These are phyloP conservation scores for Neostethus bicornis DNA, from an alignment of 2,797 vertebrate species.

Conservation along the genomic window DNA sequence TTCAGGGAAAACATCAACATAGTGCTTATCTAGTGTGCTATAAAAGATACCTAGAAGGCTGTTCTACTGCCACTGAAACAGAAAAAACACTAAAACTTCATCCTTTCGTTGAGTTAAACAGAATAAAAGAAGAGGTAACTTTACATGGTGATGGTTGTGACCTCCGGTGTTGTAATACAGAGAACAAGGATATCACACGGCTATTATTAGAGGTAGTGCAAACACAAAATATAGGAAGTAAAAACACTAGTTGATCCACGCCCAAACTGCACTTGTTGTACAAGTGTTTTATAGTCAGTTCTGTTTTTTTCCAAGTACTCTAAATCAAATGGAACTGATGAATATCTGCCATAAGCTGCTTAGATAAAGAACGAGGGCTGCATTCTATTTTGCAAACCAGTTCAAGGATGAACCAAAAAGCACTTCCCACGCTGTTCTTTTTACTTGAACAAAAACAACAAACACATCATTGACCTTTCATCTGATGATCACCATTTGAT, in stretches of 20 bases:
- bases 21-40: not conserved
- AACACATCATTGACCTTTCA: constrained; percentile 23
- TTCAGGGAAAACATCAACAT: not conserved
- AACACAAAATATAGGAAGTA: constrained; percentile 41
- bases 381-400: constrained; percentile 11
- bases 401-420: constrained; percentile 3
- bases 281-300: constrained; percentile 46
- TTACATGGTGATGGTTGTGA: constrained; percentile 2
- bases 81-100: not conserved
- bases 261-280: constrained; percentile 4
- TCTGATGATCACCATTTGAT: constrained; percentile 6
- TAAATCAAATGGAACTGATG: constrained; percentile 49
- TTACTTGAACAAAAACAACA: not conserved
- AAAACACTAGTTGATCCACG: not conserved
- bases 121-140: not conserved
- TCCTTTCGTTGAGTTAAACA: constrained; percentile 8
- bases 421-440: constrained; percentile 13
- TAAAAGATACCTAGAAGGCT: not conserved
- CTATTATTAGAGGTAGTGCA: constrained; percentile 24
- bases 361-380: constrained; percentile 10
- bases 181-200: not conserved
- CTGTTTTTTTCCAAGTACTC: constrained; percentile 41
- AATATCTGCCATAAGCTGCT: constrained; percentile 3
- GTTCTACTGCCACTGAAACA: not conserved
- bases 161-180: constrained; percentile 3